phyloP scores from a whole-genome alignment of 2,113 vertebrate species.

The Mellivora capensis region DNA sequence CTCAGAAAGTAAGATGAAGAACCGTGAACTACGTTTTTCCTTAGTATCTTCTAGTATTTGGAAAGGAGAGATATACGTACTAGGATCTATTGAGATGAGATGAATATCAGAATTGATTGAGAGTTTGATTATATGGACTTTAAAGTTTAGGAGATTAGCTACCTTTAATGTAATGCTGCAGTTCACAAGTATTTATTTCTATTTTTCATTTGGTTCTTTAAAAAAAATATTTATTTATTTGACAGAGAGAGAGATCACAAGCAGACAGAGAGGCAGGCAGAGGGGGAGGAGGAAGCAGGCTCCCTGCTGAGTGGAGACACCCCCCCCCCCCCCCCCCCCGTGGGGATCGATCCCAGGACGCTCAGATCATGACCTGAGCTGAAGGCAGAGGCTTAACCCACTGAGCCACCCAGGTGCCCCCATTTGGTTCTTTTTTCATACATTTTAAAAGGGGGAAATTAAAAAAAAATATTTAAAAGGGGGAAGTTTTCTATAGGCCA shows the following conservation, averaged over 20 bases:
- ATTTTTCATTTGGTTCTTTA: not conserved
- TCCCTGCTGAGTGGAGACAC: too few relatives aligned
- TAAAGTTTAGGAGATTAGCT: not conserved
- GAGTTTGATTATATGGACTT: conserved; percentile 5
- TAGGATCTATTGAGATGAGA: conserved; percentile 44
- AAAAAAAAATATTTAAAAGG: not conserved
- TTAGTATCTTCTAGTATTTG: not conserved
- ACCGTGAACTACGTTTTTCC: conserved; percentile 52
- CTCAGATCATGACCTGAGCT: too few relatives aligned
- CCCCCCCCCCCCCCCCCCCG: too few relatives aligned
- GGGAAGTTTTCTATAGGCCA: not conserved
- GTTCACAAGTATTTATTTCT: not conserved
- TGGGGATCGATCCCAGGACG: too few relatives aligned
- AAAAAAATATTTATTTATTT: too few relatives aligned
- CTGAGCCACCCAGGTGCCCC: too few relatives aligned
- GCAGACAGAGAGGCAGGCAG: too few relatives aligned
- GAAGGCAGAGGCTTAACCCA: too few relatives aligned
- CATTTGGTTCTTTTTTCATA: not conserved
- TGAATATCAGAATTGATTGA: conserved; percentile 57
- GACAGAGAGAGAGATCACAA: too few relatives aligned
- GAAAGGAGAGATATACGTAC: conserved; percentile 34
- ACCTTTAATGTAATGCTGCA: not conserved
- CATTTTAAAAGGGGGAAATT: not conserved
- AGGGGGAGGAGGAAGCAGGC: too few relatives aligned
- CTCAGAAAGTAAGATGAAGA: conserved; percentile 72